Percentiles rank a stretch among this genome's conserved stretches.
These are phyloP conservation scores for human (Homo sapiens) DNA, from an alignment of 2,113 vertebrate species.

Conservation along the genomic window DNA sequence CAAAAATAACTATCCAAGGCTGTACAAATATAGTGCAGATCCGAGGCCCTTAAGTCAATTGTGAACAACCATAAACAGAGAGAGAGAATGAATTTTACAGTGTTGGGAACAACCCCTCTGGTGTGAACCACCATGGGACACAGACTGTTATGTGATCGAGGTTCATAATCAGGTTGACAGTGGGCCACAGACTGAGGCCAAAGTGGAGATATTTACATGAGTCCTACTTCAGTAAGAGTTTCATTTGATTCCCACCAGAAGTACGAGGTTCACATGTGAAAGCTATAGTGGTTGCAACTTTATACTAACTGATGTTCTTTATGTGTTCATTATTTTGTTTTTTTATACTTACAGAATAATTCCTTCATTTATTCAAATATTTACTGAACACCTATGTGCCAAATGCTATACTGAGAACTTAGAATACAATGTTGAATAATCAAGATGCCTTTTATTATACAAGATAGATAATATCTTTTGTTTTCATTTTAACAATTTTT, in stretches of 20 bases:
- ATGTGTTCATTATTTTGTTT: not conserved
- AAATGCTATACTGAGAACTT: not conserved
- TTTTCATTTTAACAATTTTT: not conserved
- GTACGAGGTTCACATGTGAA: not conserved
- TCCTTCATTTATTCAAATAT: not conserved
- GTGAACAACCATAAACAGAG: not conserved
- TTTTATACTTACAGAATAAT: not conserved
- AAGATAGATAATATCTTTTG: not conserved
- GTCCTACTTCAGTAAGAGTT: not conserved
- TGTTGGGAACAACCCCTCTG: not conserved
- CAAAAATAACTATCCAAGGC: not conserved
- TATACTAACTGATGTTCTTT: not conserved
- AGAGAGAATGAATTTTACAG: not conserved
- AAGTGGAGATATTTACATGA: not conserved
- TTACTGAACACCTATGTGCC: not conserved
- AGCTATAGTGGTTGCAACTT: not conserved
- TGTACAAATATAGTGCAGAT: not conserved
- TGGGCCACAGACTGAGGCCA: not conserved
- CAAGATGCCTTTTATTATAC: not conserved
- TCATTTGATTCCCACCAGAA: not conserved
- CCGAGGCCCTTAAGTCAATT: not conserved
- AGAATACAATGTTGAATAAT: not conserved
- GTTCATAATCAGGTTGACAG: not conserved
- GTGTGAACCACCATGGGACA: not conserved
- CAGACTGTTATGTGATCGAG: not conserved